phyloP scores from a whole-genome alignment of 1,140 invertebrate species.

The Anthonomus grandis region DNA sequence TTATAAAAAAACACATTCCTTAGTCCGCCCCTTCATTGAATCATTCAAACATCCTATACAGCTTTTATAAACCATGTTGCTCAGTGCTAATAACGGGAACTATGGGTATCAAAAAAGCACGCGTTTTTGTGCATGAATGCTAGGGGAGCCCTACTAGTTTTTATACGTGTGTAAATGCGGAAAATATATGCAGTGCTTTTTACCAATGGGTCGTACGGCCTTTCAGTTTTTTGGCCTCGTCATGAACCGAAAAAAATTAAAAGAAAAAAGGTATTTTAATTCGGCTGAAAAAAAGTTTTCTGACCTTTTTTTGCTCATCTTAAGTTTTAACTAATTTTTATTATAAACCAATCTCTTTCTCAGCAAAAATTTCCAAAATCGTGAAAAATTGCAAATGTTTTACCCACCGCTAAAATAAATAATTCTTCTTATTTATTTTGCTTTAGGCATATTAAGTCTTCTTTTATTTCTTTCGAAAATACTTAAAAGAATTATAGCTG shows the following conservation, averaged over 20 bases:
- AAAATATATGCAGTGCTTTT: conserved; percentile 24
- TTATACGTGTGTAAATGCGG: too few species aligned
- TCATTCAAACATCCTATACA: conserved; percentile 12
- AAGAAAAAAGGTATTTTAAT: background rate
- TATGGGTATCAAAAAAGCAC: conserved; percentile 11
- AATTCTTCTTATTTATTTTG: too few species aligned
- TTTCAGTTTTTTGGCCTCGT: too few species aligned
- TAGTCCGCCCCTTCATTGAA: conserved; percentile 10
- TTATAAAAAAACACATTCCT: background rate
- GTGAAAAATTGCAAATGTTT: too few species aligned
- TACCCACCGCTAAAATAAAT: too few species aligned
- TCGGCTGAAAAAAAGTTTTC: background rate
- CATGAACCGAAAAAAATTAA: too few species aligned
- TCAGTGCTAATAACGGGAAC: conserved; percentile 27
- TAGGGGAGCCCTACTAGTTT: too few species aligned
- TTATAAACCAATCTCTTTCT: background rate
- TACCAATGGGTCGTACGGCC: background rate
- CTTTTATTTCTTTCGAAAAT: too few species aligned
- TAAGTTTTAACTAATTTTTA: background rate
- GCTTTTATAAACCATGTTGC: too few species aligned
- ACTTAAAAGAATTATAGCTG: too few species aligned
- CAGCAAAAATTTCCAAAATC: too few species aligned
- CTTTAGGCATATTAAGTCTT: too few species aligned
- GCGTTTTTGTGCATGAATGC: conserved; percentile 7
- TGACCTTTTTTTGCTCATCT: background rate